Evolutionary conservation across 2,888 invertebrate species (phyloP).

Genomic region (Antheraea yamamai): DNA sequence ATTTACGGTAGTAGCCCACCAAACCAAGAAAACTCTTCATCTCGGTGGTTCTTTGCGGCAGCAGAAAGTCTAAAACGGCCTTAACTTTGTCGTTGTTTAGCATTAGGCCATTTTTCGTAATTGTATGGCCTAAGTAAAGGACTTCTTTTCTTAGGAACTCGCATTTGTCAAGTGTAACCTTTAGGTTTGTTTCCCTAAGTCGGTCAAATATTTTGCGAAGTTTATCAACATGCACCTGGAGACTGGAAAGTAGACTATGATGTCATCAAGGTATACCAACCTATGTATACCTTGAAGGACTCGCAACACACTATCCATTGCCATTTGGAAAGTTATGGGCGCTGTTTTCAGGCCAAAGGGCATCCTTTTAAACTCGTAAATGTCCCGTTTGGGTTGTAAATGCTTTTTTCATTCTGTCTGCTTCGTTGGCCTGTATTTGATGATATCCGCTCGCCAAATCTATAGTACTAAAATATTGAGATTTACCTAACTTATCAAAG

Average conservation of each 20-base stretch:
- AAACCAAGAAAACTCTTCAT: background rate
- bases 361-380: constrained; percentile 35
- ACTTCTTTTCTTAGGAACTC: constrained; percentile 21
- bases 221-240: constrained; percentile 31
- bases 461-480: too few species aligned
- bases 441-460: too few species aligned
- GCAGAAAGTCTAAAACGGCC: background rate
- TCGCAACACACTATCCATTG: constrained; percentile 51
- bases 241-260: constrained; percentile 39
- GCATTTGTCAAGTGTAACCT: too few species aligned
- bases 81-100: constrained; percentile 21
- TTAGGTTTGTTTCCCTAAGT: too few species aligned
- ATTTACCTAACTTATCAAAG: too few species aligned
- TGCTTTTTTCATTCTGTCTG: too few species aligned
- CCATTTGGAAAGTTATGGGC: constrained; percentile 40
- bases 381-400: constrained; percentile 27
- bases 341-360: constrained; percentile 32
- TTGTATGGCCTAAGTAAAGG: constrained; percentile 25
- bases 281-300: constrained; percentile 46
- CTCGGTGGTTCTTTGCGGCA: constrained; percentile 12
- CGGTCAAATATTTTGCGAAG: too few species aligned
- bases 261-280: constrained; percentile 50
- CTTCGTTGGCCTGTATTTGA: too few species aligned
- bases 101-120: constrained; percentile 22
- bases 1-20: too few species aligned